Evolutionary conservation across 2,113 vertebrate genomes (phyloP).

Genomic region (Phoxinus phoxinus): DNA sequence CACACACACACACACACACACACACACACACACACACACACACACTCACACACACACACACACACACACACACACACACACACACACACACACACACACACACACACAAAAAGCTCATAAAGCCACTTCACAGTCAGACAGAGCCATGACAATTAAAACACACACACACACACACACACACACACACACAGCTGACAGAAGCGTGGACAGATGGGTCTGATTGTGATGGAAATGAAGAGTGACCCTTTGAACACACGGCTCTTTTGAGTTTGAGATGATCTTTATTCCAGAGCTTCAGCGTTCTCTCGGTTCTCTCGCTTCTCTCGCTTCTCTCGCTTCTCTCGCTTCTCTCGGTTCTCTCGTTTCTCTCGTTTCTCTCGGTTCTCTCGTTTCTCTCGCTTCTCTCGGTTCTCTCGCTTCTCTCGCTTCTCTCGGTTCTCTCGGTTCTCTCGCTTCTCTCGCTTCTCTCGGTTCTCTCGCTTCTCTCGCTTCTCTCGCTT

Average conservation of each 20-base stretch:
- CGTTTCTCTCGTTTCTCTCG: background rate
- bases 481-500: too few relatives aligned
- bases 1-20: too few relatives aligned
- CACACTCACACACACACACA: background rate
- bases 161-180: too few relatives aligned
- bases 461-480: too few relatives aligned
- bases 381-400: too few relatives aligned
- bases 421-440: too few relatives aligned
- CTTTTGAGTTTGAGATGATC: slow-evolving; percentile 55
- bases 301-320: background rate
- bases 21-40: background rate
- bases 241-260: slow-evolving; percentile 58
- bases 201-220: slow-evolving; percentile 57
- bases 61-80: background rate
- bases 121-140: too few relatives aligned
- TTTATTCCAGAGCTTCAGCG: slow-evolving; percentile 40
- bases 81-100: background rate
- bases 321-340: too few relatives aligned
- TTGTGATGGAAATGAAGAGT: slow-evolving; percentile 62
- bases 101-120: background rate
- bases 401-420: too few relatives aligned
- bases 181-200: background rate
- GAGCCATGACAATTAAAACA: too few relatives aligned
- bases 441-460: too few relatives aligned
- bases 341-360: too few relatives aligned